Evolutionary conservation across 2,797 vertebrate genomes (phyloP).

Genomic region (Poeciliopsis turneri): DNA sequence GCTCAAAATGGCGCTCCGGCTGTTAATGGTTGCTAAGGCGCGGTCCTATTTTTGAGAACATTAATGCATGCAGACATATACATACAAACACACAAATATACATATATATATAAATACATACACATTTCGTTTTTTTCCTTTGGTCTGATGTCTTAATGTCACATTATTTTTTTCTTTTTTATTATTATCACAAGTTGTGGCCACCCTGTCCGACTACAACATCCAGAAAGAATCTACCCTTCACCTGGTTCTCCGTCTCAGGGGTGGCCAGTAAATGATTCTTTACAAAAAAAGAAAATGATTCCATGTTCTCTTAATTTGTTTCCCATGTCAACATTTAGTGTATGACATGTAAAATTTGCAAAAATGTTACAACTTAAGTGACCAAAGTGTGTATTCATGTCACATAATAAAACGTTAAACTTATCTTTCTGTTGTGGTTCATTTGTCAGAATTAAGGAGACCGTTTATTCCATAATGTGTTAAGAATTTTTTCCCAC

Average conservation of each 20-base stretch:
- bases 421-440: not conserved
- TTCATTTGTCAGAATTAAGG: not conserved
- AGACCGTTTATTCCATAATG: not conserved
- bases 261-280: conserved; percentile 45
- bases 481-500: not conserved
- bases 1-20: conserved; percentile 71
- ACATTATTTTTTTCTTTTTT: not conserved
- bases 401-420: conserved; percentile 1
- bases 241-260: conserved; percentile 56
- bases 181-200: not conserved
- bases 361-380: not conserved
- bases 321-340: not conserved
- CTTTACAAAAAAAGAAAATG: not conserved
- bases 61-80: not conserved
- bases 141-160: not conserved
- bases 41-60: not conserved
- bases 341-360: not conserved
- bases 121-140: too few relatives aligned
- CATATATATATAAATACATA: too few relatives aligned
- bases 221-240: conserved; percentile 59
- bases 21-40: conserved; percentile 19
- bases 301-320: conserved; percentile 6
- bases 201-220: conserved; percentile 46
- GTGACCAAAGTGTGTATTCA: not conserved
- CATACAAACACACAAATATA: not conserved